phyloP scores from a whole-genome alignment of 2,888 invertebrate genomes.

The Nasonovia ribisnigri region DNA sequence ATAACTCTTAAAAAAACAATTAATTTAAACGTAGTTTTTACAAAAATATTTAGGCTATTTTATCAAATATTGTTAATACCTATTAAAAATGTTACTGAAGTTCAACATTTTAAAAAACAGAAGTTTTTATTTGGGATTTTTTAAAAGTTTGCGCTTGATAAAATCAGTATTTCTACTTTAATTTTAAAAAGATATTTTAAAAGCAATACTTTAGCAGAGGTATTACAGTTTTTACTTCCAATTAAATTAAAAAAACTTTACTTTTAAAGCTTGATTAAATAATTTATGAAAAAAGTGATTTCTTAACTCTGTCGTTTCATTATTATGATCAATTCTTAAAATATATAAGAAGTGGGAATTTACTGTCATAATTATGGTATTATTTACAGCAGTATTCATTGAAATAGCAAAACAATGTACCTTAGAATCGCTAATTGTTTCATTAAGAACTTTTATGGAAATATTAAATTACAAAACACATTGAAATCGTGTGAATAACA shows the following conservation, averaged over 20 bases:
- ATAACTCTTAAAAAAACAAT: neutral
- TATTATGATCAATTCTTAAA: neutral
- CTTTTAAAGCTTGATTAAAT: slow-evolving; percentile 5
- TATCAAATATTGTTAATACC: slow-evolving; percentile 15
- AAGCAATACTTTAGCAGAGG: neutral
- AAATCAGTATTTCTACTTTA: neutral
- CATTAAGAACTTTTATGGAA: neutral
- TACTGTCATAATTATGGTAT: neutral
- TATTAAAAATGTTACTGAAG: slow-evolving; percentile 28
- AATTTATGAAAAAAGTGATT: slow-evolving; percentile 10
- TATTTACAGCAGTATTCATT: neutral
- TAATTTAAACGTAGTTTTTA: slow-evolving; percentile 28
- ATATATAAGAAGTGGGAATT: neutral
- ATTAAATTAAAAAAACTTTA: slow-evolving; percentile 24
- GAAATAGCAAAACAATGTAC: neutral
- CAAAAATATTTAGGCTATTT: slow-evolving; percentile 16
- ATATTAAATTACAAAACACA: neutral
- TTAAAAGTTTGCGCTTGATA: neutral
- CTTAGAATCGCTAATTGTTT: neutral
- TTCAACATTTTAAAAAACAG: slow-evolving; percentile 12
- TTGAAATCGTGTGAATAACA: neutral
- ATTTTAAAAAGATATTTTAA: neutral
- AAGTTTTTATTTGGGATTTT: slow-evolving; percentile 16
- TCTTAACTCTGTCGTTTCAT: neutral
- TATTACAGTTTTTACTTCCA: neutral